Evolutionary conservation across 2,113 vertebrate genomes (phyloP).

Genomic region (Myrmophylax atrothorax): DNA sequence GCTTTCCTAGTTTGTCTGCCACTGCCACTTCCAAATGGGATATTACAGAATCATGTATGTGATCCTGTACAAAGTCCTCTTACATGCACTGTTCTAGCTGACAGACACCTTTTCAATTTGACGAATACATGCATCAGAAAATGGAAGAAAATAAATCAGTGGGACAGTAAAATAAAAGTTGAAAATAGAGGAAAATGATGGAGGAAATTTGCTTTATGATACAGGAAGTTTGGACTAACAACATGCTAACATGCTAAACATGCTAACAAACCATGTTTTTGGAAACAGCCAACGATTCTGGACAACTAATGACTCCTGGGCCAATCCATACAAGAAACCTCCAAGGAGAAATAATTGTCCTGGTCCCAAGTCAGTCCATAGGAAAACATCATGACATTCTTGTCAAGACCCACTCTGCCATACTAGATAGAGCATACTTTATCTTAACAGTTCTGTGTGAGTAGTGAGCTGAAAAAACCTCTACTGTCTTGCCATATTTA

Average conservation of each 20-base stretch:
- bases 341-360: neutral
- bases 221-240: neutral
- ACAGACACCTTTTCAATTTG: neutral
- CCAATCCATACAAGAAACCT: neutral
- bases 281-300: neutral
- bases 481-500: neutral
- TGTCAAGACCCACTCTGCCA: accelerated
- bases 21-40: neutral
- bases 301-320: neutral
- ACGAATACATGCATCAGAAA: neutral
- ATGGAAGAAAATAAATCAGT: neutral
- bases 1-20: neutral
- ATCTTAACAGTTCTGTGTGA: neutral
- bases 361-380: neutral
- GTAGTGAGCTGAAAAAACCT: neutral
- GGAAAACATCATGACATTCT: accelerated
- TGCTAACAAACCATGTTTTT: neutral
- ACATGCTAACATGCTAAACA: too few relatives aligned
- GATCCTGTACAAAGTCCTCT: neutral
- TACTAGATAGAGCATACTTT: neutral
- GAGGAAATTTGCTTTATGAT: neutral
- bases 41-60: neutral
- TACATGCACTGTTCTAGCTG: neutral
- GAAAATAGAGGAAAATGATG: neutral
- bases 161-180: neutral